A percentile compares a stretch with the other conserved stretches of the same genome.
phyloP scores from a whole-genome alignment of 2,113 vertebrate species.

The Nanorana parkeri region DNA sequence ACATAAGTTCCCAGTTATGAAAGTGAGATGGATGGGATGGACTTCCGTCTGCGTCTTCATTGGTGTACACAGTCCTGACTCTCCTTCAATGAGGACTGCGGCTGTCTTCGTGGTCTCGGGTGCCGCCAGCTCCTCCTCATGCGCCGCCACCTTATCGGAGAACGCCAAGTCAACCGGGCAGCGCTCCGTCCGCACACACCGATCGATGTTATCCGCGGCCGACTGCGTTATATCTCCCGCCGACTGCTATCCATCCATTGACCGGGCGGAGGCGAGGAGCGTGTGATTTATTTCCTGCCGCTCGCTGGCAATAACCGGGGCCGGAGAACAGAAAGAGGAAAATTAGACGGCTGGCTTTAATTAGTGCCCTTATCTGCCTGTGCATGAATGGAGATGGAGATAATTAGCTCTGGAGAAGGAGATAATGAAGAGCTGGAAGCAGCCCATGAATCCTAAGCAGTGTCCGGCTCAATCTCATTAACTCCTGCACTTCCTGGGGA shows the following conservation, averaged over 20 bases:
- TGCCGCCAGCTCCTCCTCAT: background rate
- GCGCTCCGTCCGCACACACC: background rate
- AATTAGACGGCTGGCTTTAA: constrained; percentile 51
- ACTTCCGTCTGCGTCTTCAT: too few relatives aligned
- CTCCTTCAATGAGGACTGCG: too few relatives aligned
- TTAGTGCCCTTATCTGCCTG: constrained; percentile 58
- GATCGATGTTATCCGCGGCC: constrained; percentile 11
- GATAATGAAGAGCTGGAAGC: constrained; percentile 65
- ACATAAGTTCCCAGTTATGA: too few relatives aligned
- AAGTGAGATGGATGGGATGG: too few relatives aligned
- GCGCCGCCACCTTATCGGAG: background rate
- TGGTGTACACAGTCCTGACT: too few relatives aligned
- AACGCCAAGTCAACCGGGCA: background rate
- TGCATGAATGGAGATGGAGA: constrained; percentile 55
- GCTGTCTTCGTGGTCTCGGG: too few relatives aligned
- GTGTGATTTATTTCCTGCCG: constrained; percentile 36
- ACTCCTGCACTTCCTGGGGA: background rate
- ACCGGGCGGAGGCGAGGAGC: background rate
- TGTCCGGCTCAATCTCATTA: background rate
- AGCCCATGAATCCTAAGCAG: constrained; percentile 59
- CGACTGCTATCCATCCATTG: constrained; percentile 43
- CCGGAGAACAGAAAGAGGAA: constrained; percentile 26
- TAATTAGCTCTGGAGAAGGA: constrained; percentile 71
- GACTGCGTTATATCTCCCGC: constrained; percentile 1
- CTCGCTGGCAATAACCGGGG: constrained; percentile 9